Conservation (phyloP, 1,140 invertebrate genomes). For the Nautilus pompilius region DNA sequence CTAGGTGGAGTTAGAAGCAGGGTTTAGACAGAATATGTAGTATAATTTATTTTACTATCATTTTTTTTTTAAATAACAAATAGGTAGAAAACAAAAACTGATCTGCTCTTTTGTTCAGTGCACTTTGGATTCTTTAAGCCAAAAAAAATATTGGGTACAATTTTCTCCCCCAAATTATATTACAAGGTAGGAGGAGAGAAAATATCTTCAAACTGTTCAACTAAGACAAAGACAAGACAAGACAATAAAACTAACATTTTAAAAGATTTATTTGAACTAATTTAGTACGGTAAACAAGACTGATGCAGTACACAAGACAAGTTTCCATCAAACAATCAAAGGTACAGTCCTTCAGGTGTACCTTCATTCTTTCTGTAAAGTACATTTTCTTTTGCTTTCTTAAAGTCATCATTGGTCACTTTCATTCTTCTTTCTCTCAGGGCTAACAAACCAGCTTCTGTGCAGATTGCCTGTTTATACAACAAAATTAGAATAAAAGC, state of each 20-base stretch:
- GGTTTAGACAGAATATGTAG: no score
- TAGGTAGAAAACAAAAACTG: no score
- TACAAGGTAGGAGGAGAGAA: neutral
- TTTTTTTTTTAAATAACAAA: no score
- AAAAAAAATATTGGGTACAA: neutral
- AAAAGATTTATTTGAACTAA: neutral
- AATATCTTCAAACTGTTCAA: neutral
- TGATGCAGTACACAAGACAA: neutral
- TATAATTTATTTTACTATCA: no score
- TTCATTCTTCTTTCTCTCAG: constrained; percentile 97
- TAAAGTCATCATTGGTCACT: constrained; percentile 99
- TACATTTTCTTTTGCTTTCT: constrained; percentile 99
- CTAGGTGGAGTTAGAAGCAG: no score
- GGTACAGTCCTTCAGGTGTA: constrained; percentile 96
- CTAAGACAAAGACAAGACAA: neutral
- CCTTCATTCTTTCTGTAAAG: constrained; percentile 99
- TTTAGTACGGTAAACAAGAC: neutral
- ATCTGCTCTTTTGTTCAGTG: no score
- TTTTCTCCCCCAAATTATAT: neutral
- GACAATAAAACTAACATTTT: neutral
- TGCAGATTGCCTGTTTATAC: constrained; percentile 89
- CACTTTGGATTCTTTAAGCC: no score
- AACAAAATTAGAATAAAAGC: constrained; percentile 10
- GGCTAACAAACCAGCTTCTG: constrained; percentile 97
- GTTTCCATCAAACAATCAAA: constrained; percentile 65